These are phyloP conservation scores for Phataginus tetradactyla DNA, from an alignment of 2,797 vertebrate species.

Conservation along the genomic window DNA sequence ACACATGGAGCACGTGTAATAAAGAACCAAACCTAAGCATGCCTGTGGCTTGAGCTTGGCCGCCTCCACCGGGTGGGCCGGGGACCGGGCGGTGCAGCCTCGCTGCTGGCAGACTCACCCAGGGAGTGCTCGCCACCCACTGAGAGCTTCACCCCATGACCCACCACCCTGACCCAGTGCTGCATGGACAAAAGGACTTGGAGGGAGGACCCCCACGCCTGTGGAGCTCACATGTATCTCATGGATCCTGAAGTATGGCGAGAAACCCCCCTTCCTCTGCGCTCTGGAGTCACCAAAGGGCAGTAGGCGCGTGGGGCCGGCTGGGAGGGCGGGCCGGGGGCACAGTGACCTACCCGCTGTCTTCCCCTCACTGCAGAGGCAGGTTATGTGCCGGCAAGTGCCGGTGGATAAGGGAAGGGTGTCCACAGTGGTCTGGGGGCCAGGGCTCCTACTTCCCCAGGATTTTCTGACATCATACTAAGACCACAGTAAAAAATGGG, in stretches of 20 bases:
- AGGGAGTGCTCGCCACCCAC: background rate
- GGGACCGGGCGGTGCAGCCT: fast-evolving
- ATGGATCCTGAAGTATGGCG: fast-evolving
- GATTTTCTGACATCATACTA: background rate
- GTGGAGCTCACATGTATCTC: fast-evolving
- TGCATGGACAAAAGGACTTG: background rate
- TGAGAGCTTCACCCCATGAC: background rate
- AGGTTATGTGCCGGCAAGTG: background rate
- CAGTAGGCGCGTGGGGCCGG: fast-evolving
- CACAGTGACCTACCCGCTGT: background rate
- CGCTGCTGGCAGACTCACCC: background rate
- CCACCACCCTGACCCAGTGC: fast-evolving
- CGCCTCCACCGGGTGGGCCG: fast-evolving
- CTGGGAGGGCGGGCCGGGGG: background rate
- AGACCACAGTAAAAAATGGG: fast-evolving
- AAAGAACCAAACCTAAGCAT: background rate
- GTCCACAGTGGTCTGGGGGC: fast-evolving
- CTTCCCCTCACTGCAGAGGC: background rate
- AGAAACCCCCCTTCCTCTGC: fast-evolving
- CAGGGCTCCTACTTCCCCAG: fast-evolving
- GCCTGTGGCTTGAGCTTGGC: fast-evolving
- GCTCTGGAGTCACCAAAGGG: background rate
- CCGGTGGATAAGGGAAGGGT: too few relatives aligned
- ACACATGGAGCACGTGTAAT: fast-evolving
- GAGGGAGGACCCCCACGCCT: fast-evolving